These are phyloP conservation scores for Bactericera cockerelli DNA, from an alignment of 1,140 invertebrate species.

Conservation along the genomic window DNA sequence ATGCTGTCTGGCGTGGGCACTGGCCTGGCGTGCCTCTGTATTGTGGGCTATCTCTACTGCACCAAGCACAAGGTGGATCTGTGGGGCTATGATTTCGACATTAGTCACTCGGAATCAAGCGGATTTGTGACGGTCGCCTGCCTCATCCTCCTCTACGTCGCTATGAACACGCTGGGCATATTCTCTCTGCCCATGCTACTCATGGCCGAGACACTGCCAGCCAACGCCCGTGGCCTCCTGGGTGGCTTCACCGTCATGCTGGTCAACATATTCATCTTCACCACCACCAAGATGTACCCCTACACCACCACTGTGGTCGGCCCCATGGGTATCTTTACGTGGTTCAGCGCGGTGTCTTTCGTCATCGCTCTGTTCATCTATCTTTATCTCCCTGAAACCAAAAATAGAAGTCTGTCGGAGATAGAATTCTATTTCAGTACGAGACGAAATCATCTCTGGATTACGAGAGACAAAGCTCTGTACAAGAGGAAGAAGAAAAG, in stretches of 20 bases:
- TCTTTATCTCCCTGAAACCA: conserved; percentile 37
- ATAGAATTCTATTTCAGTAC: conserved; percentile 26
- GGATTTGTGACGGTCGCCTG: conserved; percentile 31
- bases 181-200: conserved; percentile 51
- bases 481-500: conserved; percentile 8
- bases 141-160: conserved; percentile 45
- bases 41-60: conserved; percentile 36
- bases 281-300: conserved; percentile 31
- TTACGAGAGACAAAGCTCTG: conserved; percentile 13
- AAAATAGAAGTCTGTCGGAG: conserved; percentile 34
- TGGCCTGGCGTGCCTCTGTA: conserved; percentile 36
- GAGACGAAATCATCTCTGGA: conserved; percentile 19
- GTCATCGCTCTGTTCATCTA: conserved; percentile 31
- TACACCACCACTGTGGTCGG: conserved; percentile 23
- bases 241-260: conserved; percentile 19
- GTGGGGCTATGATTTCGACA: conserved; percentile 23
- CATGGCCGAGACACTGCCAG: conserved; percentile 37
- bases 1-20: conserved; percentile 47
- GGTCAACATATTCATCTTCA: conserved; percentile 25
- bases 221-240: conserved; percentile 17
- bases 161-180: conserved; percentile 50
- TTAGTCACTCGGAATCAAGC: neutral
- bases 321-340: conserved; percentile 19
- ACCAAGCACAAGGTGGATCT: conserved; percentile 22
- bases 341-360: conserved; percentile 31